Evolutionary conservation across 2,888 invertebrate species (phyloP), one percentile per base, ranked within the genome.

Genomic region (Mechanitis mazaeus): DNA sequence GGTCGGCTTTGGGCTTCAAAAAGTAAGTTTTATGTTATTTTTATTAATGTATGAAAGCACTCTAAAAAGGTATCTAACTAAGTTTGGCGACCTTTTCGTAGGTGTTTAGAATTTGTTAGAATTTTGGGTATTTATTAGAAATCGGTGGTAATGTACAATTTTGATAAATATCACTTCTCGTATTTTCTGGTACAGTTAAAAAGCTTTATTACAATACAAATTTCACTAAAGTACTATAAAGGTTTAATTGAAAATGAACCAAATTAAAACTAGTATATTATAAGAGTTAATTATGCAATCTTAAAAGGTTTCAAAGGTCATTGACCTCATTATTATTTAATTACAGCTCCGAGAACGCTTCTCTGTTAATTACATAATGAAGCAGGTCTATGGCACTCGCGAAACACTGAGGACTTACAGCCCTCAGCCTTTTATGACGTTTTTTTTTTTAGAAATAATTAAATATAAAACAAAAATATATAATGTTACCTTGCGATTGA

Each of bases 1-100:
- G 95, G 94, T 60, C 91, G 92, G 68, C 85, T 93, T 54, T 96
- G 96, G 96, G 96, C 96, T 9, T 93, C 94, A 45, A 94, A 93
- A 89, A 94, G 96, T 96, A 79, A 93, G 94, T 93, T 53, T 42
- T 47, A 33, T 4, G 12, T 50, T 20, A 31, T 11, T n/a, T 50
- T 33, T 20, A 28, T 54, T 54, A 42, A 9, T 35, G 3, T 35
- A n/a, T 50, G 6, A 50, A 50, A 50, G 31, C 1, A 50, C 20
- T 31, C 5, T 12, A 3, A n/a, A n/a, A 35, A 33, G 11, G 2
- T 54, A 33, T 9, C 3, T 35, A n/a, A 0, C 2, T 54, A 12
- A 35, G 2, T 11, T 54, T 42, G 42, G 9, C 11, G 42, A 2
- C 42, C 3, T 9, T 42, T 42, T 35, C 3, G 35, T 6, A 9